Evolutionary conservation across 1,140 invertebrate species (phyloP), one percentile per base, ranked within the genome.

Genomic region (Colletes latitarsis): DNA sequence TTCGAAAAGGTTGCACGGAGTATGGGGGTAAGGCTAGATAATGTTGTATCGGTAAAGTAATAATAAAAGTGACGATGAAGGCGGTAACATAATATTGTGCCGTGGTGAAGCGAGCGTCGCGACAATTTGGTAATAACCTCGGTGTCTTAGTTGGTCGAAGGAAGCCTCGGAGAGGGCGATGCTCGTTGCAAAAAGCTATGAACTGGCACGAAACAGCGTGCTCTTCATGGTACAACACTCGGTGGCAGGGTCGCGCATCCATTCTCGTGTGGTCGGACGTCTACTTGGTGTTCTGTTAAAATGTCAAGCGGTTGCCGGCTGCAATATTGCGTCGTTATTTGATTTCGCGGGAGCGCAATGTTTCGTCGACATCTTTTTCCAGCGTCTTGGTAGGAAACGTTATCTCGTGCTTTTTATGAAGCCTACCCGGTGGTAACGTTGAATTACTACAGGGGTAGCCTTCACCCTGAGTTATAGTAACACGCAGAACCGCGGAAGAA

Each of bases 121-220:
- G 83, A 43, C 66, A 76, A 85, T 78, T 85, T 64, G 73, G 70
- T 77, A 71, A 84, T 75, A 82, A 75, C 72, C 66, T 39, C 19
- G 49, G 69, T 49, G 49, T 68, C 15, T 39, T 9, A 21, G 21
- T 12, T 12, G 30, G 57, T 73, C 58, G 9, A 30, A 66, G 49
- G 30, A 52, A 21, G 52, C 15, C 41, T 52, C 17, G 68, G 30
- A 8, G 30, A 55, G 39, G 46, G 55, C 43, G 63, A 63, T 39
- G 68, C 52, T 5, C 43, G n/a, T n/a, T 39, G 63, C 70, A 85
- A 85, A 84, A 85, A 85, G 62, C 43, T 55, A 74, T 63, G 52
- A 68, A 67, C 52, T 76, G 58, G 46, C 17, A 77, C n/a, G 58
- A 58, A 77, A 69, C 53, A 60, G 3, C 21, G 66, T 39, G n/a